phyloP scores from a whole-genome alignment of 1,140 invertebrate species.

The Leptopilina clavipes region DNA sequence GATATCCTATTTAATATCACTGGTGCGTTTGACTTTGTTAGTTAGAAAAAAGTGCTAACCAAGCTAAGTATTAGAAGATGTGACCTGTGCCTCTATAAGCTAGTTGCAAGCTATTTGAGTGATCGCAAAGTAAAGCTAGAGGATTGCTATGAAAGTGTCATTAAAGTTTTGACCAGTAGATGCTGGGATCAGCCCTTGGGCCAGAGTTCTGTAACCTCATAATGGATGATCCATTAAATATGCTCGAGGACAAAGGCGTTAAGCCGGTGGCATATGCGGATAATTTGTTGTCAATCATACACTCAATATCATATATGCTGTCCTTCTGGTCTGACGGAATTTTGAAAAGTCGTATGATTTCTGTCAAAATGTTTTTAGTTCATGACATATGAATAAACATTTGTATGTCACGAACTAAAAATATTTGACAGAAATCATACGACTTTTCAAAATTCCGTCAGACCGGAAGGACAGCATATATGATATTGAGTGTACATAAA shows the following conservation, averaged over 20 bases:
- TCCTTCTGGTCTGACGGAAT: too few relatives aligned
- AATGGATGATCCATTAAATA: constrained; percentile 42
- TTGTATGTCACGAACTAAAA: too few relatives aligned
- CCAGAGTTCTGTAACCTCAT: constrained; percentile 47
- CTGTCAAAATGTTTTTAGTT: too few relatives aligned
- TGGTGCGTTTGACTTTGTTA: background rate
- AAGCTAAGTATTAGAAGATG: background rate
- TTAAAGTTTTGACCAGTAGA: constrained; percentile 52
- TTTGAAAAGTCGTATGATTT: too few relatives aligned
- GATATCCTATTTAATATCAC: constrained; percentile 24
- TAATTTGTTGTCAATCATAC: background rate
- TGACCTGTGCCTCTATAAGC: background rate
- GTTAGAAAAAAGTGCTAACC: background rate
- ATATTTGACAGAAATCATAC: too few relatives aligned
- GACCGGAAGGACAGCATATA: too few relatives aligned
- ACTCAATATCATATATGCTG: too few relatives aligned
- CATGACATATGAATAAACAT: too few relatives aligned
- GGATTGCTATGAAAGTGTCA: constrained; percentile 9
- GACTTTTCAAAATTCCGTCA: too few relatives aligned
- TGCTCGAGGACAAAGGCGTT: too few relatives aligned
- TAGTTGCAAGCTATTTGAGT: background rate
- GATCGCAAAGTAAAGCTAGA: background rate
- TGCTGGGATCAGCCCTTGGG: constrained; percentile 51
- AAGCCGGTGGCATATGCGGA: background rate
- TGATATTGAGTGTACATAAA: too few relatives aligned